Conservation (phyloP, 2,113 vertebrate genomes). For the Sisor rabdophorus region DNA sequence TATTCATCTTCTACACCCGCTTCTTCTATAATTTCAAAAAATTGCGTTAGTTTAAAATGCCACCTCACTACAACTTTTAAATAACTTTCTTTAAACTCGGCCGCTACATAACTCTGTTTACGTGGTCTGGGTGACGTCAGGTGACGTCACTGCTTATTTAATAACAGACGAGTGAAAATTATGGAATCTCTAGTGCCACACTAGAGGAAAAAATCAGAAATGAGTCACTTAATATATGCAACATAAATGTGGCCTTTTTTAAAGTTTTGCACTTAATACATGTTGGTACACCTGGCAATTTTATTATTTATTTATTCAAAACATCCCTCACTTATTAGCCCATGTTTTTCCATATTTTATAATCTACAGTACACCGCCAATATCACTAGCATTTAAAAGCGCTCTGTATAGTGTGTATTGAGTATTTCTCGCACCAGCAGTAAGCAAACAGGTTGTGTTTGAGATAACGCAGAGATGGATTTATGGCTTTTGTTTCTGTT, state of each 20-base stretch:
- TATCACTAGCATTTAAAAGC: background rate
- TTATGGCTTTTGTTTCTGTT: background rate
- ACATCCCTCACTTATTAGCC: background rate
- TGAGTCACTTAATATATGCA: no score
- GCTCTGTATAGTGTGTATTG: background rate
- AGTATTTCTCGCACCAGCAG: background rate
- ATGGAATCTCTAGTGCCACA: no score
- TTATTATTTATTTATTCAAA: background rate
- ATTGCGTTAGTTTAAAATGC: no score
- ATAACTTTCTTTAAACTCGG: no score
- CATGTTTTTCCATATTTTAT: background rate
- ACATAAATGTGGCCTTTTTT: background rate
- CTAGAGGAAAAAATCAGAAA: no score
- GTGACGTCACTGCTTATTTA: no score
- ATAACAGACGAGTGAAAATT: no score
- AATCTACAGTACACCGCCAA: background rate
- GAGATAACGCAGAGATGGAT: background rate
- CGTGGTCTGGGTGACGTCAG: no score
- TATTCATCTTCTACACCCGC: no score
- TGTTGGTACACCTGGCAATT: background rate
- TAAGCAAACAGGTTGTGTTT: background rate
- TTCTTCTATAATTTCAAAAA: no score
- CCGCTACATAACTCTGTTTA: no score
- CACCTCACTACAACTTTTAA: background rate
- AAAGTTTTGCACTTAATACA: background rate